phyloP scores from a whole-genome alignment of 2,888 invertebrate species.

The Oegoconia quadripuncta region DNA sequence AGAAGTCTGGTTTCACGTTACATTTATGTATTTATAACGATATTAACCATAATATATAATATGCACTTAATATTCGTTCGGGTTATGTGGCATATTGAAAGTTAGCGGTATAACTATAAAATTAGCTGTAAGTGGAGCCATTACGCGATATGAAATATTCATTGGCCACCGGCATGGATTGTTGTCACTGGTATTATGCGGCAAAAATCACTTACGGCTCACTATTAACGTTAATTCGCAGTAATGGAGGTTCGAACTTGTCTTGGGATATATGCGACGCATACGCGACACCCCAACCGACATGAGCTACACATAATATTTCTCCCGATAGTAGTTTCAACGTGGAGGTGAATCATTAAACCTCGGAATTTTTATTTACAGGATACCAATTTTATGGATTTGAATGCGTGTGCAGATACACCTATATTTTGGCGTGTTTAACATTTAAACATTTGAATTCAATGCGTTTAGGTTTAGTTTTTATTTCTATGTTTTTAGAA shows the following conservation, averaged over 20 bases:
- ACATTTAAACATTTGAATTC: too few species aligned
- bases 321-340: too few species aligned
- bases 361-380: too few species aligned
- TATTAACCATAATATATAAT: background rate
- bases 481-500: too few species aligned
- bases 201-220: conserved; percentile 59
- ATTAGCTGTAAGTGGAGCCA: conserved; percentile 50
- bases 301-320: background rate
- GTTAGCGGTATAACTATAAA: conserved; percentile 37
- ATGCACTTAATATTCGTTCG: background rate
- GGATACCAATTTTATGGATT: too few species aligned
- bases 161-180: conserved; percentile 61
- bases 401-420: too few species aligned
- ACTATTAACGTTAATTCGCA: conserved; percentile 66
- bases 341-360: too few species aligned
- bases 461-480: too few species aligned
- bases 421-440: too few species aligned
- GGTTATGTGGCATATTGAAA: conserved; percentile 14
- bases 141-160: conserved; percentile 69
- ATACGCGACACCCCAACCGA: background rate
- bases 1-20: conserved; percentile 5
- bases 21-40: conserved; percentile 1
- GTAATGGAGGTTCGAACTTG: conserved; percentile 65
- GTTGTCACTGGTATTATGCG: conserved; percentile 66
- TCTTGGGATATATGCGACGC: conserved; percentile 14